phyloP scores from a whole-genome alignment of 2,797 vertebrate genomes.

The Centropyge bicolor region DNA sequence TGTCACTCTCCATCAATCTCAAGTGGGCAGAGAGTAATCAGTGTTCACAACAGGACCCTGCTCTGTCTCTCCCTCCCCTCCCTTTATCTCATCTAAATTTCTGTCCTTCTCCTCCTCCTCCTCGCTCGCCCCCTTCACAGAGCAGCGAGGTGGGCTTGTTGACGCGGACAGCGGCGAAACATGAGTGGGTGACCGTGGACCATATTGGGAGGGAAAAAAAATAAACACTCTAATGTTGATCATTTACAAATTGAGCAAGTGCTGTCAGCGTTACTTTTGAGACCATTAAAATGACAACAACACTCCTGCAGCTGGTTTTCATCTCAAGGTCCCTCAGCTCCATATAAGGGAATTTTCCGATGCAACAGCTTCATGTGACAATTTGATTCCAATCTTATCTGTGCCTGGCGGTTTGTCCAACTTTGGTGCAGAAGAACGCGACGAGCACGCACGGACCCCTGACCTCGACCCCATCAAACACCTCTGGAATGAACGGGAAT shows the following conservation, averaged over 20 bases:
- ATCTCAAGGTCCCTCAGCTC: neutral
- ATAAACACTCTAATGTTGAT: slow-evolving; percentile 12
- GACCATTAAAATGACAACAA: slow-evolving; percentile 26
- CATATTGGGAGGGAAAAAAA: slow-evolving; percentile 12
- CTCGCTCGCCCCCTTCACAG: slow-evolving; percentile 21
- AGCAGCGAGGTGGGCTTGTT: slow-evolving; percentile 45
- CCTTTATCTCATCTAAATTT: slow-evolving; percentile 71
- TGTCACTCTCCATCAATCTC: slow-evolving; percentile 80
- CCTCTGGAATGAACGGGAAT: slow-evolving; percentile 1
- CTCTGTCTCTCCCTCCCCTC: slow-evolving; percentile 59
- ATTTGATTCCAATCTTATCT: neutral
- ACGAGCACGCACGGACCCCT: neutral
- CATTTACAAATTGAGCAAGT: slow-evolving; percentile 38
- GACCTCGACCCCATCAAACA: slow-evolving; percentile 3
- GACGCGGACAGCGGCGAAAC: slow-evolving; percentile 14
- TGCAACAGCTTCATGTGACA: neutral
- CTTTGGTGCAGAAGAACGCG: neutral
- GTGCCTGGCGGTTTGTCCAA: neutral
- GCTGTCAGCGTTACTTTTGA: slow-evolving; percentile 22
- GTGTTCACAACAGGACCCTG: slow-evolving; percentile 80
- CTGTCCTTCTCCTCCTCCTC: slow-evolving; percentile 53
- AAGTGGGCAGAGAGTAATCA: slow-evolving; percentile 82
- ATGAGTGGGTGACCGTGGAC: slow-evolving; percentile 35
- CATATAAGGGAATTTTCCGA: neutral
- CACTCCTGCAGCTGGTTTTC: neutral